Base-by-base conservation (phyloP, 2,888 invertebrate genomes). In the Zhuqinia jingwanae region DNA sequence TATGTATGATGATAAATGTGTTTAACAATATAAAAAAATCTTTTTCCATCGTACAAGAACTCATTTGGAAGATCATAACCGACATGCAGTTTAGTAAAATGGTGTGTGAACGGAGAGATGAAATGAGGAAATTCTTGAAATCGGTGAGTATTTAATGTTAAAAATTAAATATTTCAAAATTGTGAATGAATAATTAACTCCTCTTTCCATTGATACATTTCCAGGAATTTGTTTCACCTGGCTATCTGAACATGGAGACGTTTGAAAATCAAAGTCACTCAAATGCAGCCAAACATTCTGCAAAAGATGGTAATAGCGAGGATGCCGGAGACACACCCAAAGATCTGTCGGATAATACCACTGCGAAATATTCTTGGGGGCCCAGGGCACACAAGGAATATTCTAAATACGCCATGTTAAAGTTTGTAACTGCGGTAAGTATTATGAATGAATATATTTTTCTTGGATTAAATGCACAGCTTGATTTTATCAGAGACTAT, bases 341-440 rank as follows among this genome's bases (percentile, higher is more conserved):
- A 5, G 68, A 68, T 1, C 13, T 22, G 22, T 15, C 56, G 58
- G 90, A 89, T 1, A 20, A 68, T 13, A 89, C 89, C 10, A 78
- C 76, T 11, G 58, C 73, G 15, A 85, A 86, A 17, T 91, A 91
- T 56, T 81, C 87, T 2, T 91, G 91, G 91, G 91, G 91, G n/a
- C 78, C 80, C 0, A 58, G 91, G 79, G 80, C 91, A 5, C 80
- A 90, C 0, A 85, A 87, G 17, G 91, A 91, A 85, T 90, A 88
- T 45, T 87, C 85, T 15, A 91, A 89, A 80, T 86, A 80, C 22
- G 47, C 25, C 1, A 86, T 91, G 10, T 79, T 90, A 1, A 89
- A 89, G 50, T 91, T 89, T 87, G 90, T 90, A 11, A 45, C 87
- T 1, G 82, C 85, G 42, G 89, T 90, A 86, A 83, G 68, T 15